phyloP scores from a whole-genome alignment of 2,113 vertebrate species.

The Amazona guildingii region DNA sequence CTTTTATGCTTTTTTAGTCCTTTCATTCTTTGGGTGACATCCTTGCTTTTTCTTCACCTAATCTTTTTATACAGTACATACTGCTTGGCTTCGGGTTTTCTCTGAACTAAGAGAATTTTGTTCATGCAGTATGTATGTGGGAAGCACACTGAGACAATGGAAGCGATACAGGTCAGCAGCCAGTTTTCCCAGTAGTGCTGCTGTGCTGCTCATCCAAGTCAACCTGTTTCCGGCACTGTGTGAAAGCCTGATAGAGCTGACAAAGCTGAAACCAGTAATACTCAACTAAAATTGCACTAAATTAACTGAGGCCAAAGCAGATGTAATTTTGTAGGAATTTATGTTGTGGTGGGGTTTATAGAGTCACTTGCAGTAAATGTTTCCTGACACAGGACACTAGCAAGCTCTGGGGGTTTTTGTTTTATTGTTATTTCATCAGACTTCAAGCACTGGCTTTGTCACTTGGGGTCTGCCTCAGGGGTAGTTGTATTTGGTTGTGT shows the following conservation, averaged over 20 bases:
- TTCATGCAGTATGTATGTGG: accelerated
- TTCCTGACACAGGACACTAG: neutral
- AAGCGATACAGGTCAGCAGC: neutral
- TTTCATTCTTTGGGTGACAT: neutral
- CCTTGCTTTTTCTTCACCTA: neutral
- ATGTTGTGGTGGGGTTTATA: constrained; percentile 18
- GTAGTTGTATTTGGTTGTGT: neutral
- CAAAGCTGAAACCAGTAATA: neutral
- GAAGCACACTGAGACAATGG: accelerated
- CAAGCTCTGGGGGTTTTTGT: neutral
- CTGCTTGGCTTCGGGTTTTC: neutral
- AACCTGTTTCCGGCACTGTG: neutral
- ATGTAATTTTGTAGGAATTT: constrained; percentile 26
- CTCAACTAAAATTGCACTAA: neutral
- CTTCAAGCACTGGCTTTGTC: neutral
- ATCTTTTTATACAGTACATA: accelerated
- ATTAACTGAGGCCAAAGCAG: neutral
- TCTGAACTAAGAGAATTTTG: neutral
- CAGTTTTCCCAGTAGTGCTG: neutral
- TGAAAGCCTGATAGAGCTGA: neutral
- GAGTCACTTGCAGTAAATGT: constrained; percentile 17
- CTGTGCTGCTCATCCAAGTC: neutral
- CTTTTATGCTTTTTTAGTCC: neutral
- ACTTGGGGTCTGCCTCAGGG: neutral
- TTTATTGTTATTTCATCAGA: constrained; percentile 5